Evolutionary conservation across 1,140 invertebrate species (phyloP), one percentile per base, ranked within the genome.

Genomic region (Drosophila takahashii): DNA sequence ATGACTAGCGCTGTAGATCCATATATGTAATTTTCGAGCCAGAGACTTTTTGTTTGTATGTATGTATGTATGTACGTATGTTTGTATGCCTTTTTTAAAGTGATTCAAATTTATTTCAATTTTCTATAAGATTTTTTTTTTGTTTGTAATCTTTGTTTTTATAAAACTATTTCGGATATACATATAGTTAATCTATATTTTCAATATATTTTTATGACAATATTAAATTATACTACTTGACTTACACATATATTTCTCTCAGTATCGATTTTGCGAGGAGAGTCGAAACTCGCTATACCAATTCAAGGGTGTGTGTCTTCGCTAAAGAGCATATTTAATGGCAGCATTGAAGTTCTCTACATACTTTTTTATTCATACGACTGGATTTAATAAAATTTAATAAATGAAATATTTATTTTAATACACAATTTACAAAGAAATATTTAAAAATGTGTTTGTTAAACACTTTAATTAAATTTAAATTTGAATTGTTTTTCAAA

Each of bases 191-290:
- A 7, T 29, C 8, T 1, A 29, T 29, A 29, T 1, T 29, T 29
- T 29, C 6, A 29, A 29, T 29, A 4, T 1, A 29, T 8, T 8
- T 8, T 29, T 29, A 5, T 27, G 2, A 27, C 5, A 27, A 27
- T 3, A 27, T 27, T 27, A 27, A 27, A 27, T 27, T 27, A 27
- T 27, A 27, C 26, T 6, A 27, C 27, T 0, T 27, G 4, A 27
- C 29, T 29, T 29, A 29, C 29, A 29, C 29, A 29, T 4, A 29
- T 9, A 4, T 32, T 10, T 48, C 62, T 85, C 62, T 58, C 11
- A 60, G 75, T 47, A 29, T 41, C 22, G 26, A 1, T 42, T 18
- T 29, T 7, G 0, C 4, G 1, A 3, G 8, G 61, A 67, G 67
- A 15, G 32, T 0, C 36, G 6, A 26, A 26, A 36, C 18, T 0